Evolutionary conservation across 2,888 invertebrate genomes (phyloP).

Genomic region (Julus scandinavius): DNA sequence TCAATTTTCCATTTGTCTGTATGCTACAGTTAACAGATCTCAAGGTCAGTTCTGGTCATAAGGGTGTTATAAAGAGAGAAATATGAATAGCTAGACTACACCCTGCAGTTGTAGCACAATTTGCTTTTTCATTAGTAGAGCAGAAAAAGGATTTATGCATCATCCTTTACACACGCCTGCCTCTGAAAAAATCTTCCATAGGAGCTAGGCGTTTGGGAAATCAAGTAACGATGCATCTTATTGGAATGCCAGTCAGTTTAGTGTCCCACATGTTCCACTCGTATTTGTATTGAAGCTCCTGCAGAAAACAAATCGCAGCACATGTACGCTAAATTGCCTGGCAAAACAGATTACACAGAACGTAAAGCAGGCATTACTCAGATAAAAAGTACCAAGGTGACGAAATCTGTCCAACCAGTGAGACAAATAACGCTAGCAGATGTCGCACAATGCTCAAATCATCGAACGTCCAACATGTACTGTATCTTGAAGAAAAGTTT

Average conservation of each 20-base stretch:
- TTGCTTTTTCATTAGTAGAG: background rate
- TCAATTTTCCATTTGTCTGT: too few relatives aligned
- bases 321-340: background rate
- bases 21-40: too few relatives aligned
- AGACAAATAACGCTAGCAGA: background rate
- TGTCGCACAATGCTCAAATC: background rate
- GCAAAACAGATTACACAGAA: background rate
- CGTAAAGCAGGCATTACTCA: background rate
- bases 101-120: too few relatives aligned
- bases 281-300: background rate
- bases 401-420: background rate
- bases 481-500: background rate
- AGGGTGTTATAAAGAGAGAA: too few relatives aligned
- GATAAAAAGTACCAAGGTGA: background rate
- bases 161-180: background rate
- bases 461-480: background rate
- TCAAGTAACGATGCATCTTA: conserved; percentile 33
- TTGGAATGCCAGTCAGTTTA: background rate
- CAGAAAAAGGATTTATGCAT: background rate
- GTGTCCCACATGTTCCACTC: background rate
- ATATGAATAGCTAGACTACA: too few relatives aligned
- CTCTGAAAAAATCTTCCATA: background rate
- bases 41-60: too few relatives aligned
- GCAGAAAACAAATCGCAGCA: background rate
- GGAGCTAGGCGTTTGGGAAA: background rate